Conservation (phyloP, 2,797 vertebrate species). For the Acipenser transmontanus region DNA sequence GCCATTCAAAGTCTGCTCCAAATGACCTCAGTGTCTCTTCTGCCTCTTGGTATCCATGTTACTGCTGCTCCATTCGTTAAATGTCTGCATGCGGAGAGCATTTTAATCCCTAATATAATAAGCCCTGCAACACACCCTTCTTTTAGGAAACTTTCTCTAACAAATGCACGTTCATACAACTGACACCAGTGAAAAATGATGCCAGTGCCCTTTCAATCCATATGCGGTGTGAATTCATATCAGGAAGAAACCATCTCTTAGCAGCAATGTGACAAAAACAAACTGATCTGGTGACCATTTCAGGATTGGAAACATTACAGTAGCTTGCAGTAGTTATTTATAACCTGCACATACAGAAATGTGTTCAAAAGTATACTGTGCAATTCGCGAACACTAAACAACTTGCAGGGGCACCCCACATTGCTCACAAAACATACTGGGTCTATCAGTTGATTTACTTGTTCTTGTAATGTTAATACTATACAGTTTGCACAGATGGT, state of each 20-base stretch:
- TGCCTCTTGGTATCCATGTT: background rate
- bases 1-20: background rate
- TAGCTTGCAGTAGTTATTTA: conserved; percentile 20
- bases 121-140: background rate
- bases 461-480: too few species aligned
- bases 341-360: conserved; percentile 10
- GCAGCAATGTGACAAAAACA: too few species aligned
- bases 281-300: conserved; percentile 10
- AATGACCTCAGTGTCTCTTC: background rate
- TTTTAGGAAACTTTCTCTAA: background rate
- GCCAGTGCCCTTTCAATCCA: background rate
- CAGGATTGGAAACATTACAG: conserved; percentile 17
- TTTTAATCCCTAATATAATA: background rate
- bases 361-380: too few species aligned
- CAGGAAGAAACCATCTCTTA: background rate
- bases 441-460: too few species aligned
- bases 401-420: too few species aligned
- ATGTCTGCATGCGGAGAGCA: background rate
- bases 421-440: too few species aligned
- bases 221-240: background rate
- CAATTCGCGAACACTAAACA: too few species aligned
- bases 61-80: background rate
- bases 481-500: too few species aligned
- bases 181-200: conserved; percentile 16
- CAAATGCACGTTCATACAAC: background rate